phyloP scores from a whole-genome alignment of 2,797 vertebrate species.

The Furcifer pardalis region DNA sequence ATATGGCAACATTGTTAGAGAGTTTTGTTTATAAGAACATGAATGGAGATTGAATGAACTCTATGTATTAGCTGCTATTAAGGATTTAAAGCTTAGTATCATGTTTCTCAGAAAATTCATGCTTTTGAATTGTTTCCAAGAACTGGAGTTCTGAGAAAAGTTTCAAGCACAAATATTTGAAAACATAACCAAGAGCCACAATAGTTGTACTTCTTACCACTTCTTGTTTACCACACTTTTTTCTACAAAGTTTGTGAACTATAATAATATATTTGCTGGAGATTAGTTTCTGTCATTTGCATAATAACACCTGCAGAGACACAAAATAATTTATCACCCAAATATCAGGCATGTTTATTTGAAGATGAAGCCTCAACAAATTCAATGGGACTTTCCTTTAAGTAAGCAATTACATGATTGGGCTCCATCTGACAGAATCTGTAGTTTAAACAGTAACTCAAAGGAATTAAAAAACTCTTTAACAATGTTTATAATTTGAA shows the following conservation, averaged over 20 bases:
- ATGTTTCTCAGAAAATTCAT: background rate
- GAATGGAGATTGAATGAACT: background rate
- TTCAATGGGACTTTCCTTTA: background rate
- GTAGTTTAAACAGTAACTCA: background rate
- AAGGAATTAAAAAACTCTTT: background rate
- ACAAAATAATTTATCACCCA: background rate
- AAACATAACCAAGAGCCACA: background rate
- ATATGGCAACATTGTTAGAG: slow-evolving; percentile 3
- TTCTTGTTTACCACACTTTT: background rate
- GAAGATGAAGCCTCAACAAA: background rate
- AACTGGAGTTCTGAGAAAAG: background rate
- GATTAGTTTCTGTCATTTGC: background rate
- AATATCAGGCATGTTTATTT: background rate
- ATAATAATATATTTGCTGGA: background rate
- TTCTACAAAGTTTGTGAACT: background rate
- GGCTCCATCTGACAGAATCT: background rate
- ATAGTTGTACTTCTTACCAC: background rate
- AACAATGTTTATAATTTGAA: background rate
- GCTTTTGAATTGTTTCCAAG: background rate
- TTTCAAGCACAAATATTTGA: background rate
- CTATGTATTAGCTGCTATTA: background rate
- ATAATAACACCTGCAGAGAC: background rate
- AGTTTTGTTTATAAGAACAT: slow-evolving; percentile 11
- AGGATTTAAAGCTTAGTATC: background rate
- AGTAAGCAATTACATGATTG: background rate